These are phyloP conservation scores for Barnardius zonarius DNA, from an alignment of 2,113 vertebrate genomes.

Conservation along the genomic window DNA sequence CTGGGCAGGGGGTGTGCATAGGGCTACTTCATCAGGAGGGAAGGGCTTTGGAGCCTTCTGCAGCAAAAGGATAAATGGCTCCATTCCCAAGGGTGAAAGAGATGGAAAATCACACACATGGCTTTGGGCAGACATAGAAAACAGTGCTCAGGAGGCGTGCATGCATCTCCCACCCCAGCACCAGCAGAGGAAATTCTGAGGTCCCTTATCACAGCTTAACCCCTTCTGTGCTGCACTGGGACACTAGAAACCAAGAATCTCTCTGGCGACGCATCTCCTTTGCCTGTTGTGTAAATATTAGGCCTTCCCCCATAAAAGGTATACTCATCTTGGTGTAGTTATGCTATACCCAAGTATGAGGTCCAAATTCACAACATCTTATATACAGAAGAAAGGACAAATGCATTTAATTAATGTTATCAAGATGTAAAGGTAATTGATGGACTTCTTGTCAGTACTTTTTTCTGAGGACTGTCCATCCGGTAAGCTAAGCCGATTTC, in stretches of 20 bases:
- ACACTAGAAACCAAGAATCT: background rate
- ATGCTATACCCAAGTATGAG: fast-evolving
- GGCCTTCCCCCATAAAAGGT: background rate
- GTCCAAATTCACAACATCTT: background rate
- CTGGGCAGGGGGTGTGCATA: background rate
- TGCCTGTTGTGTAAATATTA: background rate
- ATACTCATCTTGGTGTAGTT: background rate
- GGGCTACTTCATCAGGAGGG: background rate
- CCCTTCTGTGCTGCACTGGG: background rate
- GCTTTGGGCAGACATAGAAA: background rate
- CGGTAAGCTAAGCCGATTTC: background rate
- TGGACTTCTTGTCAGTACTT: background rate
- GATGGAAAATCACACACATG: background rate
- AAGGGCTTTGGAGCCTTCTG: background rate
- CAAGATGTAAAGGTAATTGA: background rate
- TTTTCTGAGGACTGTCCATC: background rate
- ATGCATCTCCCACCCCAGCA: background rate
- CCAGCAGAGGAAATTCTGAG: background rate
- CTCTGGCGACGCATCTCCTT: background rate
- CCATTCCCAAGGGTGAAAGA: background rate
- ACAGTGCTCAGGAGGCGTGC: background rate
- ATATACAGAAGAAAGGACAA: background rate
- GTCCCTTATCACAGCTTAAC: background rate
- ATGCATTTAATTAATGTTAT: background rate
- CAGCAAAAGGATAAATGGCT: background rate